Base-by-base conservation (phyloP, 2,888 invertebrate species). In the Meliscaeva auricollis region DNA sequence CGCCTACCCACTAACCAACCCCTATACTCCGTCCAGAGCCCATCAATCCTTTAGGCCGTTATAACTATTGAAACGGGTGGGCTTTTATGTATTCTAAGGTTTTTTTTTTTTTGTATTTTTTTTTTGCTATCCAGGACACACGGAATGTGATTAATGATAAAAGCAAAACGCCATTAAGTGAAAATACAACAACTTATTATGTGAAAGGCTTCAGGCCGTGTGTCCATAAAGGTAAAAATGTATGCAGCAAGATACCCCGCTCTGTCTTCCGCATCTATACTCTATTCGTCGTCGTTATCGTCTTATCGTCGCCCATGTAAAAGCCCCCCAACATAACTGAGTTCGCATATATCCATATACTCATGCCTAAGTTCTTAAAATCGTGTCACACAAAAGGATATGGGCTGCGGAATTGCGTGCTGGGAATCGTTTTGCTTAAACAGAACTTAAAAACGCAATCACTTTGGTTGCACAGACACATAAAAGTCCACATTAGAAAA, bases 61-160 rank as follows among this genome's bases (percentile, higher is more conserved):
- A 60, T 58, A 60, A 73, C 79, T 68, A 79, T 79, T 74, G 73
- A 68, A 69, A 74, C 68, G 74, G 66, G 30, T 15, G 70, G 64
- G 56, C 76, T 76, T 81, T 76, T 81, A 64, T 81, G 74, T 74
- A 74, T 72, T 70, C 11, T n/a, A n/a, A n/a, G n/a, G 2, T 30
- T 3, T 6, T 9, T 32, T 11, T 11, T 6, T 20, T 35, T 58
- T 20, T 56, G 44, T 44, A n/a, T 54, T 41, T 62, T 46, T 15
- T 15, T 38, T 38, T 38, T 13, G 2, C 4, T 26, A 1, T 75
- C 54, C 70, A 84, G 79, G 79, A 79, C 84, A 75, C 84, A 79
- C 79, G 84, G 79, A 84, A 84, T 84, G 79, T 84, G 84, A 84
- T 84, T 84, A 84, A 84, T 79, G 84, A 75, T 84, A 84, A 84